Base-by-base conservation (phyloP, 2,797 vertebrate genomes). In the Gorsachius magnificus region DNA sequence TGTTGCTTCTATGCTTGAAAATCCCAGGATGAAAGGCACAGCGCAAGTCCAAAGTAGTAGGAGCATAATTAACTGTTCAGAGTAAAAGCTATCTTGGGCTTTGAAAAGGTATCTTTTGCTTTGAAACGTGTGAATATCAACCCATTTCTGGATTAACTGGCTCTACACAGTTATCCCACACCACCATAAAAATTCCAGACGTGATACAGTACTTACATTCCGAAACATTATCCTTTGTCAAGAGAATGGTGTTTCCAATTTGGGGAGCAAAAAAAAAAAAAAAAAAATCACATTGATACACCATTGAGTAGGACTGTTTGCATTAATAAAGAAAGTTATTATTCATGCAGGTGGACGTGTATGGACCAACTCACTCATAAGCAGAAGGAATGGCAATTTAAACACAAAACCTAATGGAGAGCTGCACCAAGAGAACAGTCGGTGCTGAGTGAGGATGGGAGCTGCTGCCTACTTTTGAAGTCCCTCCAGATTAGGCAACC, bases 81-180 rank as follows among this genome's bases (percentile, higher is more conserved):
- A 56, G 35, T 77, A 90, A 95, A 94, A 96, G 45, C 33, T 84
- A 68, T 11, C 78, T 45, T 35, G 24, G 60, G 46, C 84, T 94
- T 96, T 96, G 78, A 93, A 94, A 93, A 94, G 22, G 35, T 79
- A 79, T 64, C 77, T 74, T 68, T 63, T 86, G 36, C 83, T 95
- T 89, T 91, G 64, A 93, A 92, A 93, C 1, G 0, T 80, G 68
- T 77, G 70, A 95, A 29, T 90, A 70, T 74, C 58, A 63, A 83
- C 63, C 54, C 63, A 63, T 35, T 74, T 85, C 64, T 65, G 60
- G 75, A 95, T 92, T 95, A 95, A 87, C 64, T 51, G 81, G 51
- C 68, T 92, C 75, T 71, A 48, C 36, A 74, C 5, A 60, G 64
- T 82, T 77, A 95, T 38, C 28, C 56, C 60, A 71, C 43, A 68